Percentiles rank a stretch among this genome's conserved stretches.
Conservation (phyloP, 2,113 vertebrate species). For the Gavia stellata region DNA sequence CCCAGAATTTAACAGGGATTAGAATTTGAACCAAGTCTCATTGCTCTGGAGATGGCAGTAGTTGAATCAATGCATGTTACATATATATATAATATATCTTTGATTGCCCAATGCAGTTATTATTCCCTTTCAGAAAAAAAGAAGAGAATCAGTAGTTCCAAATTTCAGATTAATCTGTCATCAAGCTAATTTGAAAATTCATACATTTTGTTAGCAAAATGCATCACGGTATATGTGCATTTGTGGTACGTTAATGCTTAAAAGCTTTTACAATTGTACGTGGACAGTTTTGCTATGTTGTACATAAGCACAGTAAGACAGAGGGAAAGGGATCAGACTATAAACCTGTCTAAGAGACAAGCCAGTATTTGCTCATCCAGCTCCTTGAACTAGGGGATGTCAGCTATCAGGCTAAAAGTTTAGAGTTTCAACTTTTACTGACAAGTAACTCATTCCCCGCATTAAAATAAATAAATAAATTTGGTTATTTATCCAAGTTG, state of each 20-base stretch:
- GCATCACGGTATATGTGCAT: fast-evolving
- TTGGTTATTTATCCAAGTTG: neutral
- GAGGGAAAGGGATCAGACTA: neutral
- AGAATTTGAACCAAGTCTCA: neutral
- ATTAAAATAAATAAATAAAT: neutral
- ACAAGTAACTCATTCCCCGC: neutral
- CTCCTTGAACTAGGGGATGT: neutral
- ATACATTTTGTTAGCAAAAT: neutral
- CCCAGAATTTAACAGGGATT: neutral
- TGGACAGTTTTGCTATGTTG: neutral
- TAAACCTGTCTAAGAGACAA: neutral
- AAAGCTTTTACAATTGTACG: neutral
- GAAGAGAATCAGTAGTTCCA: neutral
- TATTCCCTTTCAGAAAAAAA: neutral
- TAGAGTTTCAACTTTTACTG: neutral
- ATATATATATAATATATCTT: neutral
- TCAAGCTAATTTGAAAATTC: neutral
- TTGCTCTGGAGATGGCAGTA: neutral
- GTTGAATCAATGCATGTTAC: neutral
- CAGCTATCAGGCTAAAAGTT: neutral
- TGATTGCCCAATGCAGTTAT: neutral
- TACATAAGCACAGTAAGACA: neutral
- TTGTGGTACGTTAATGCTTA: neutral
- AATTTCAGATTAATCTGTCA: neutral
- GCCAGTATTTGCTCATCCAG: neutral